Evolutionary conservation across 2,797 vertebrate species (phyloP).

Genomic region (Gymnocypris eckloni): DNA sequence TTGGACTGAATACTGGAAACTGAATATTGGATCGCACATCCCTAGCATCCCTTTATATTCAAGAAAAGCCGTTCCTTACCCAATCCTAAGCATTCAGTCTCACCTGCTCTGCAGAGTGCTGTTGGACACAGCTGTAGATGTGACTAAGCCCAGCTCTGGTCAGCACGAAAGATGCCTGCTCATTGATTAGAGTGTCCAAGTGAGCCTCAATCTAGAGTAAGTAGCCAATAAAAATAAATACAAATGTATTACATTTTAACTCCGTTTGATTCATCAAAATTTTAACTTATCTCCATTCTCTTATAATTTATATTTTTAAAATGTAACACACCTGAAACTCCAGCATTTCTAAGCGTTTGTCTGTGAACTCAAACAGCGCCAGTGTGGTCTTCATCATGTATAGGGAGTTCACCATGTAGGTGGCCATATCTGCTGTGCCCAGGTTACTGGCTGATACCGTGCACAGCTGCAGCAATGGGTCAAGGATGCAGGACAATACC

Average conservation of each 20-base stretch:
- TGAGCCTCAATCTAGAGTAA: constrained; percentile 92
- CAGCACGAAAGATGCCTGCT: constrained; percentile 94
- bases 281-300: background rate
- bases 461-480: constrained; percentile 94
- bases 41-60: background rate
- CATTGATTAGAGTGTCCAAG: constrained; percentile 96
- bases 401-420: constrained; percentile 98
- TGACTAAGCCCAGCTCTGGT: constrained; percentile 90
- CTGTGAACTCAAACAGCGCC: constrained; percentile 97
- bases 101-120: constrained; percentile 93
- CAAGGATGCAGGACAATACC: constrained; percentile 96
- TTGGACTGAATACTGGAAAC: background rate
- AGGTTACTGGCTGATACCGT: constrained; percentile 96
- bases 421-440: constrained; percentile 96
- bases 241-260: background rate
- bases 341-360: constrained; percentile 97
- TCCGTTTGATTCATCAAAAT: background rate
- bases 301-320: background rate
- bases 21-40: background rate
- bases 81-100: constrained; percentile 44
- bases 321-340: constrained; percentile 89
- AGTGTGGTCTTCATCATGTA: constrained; percentile 97
- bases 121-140: constrained; percentile 91
- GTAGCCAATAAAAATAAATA: constrained; percentile 3
- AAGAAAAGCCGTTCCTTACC: constrained; percentile 14